Base-by-base conservation (phyloP, 2,888 invertebrate genomes). In the Thymelicus sylvestris region DNA sequence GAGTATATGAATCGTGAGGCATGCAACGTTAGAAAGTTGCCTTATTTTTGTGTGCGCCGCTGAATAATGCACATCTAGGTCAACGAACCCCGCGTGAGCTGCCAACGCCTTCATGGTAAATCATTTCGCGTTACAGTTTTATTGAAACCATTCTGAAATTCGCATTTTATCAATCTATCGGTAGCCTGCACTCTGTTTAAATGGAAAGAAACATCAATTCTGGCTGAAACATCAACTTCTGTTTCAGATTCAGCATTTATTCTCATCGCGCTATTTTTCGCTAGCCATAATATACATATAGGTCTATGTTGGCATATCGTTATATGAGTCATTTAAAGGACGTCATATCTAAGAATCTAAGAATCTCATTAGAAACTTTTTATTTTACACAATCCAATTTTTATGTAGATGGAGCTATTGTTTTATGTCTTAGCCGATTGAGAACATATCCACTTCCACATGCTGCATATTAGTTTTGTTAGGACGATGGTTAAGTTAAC, bases 21-120 rank as follows among this genome's bases (percentile, higher is more conserved):
- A 87, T 89, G 91, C 88, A 85, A 88, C 84, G 86, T 83, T 91
- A 91, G 92, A 92, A 92, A 92, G 92, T 88, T 77, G 77, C 81
- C 83, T 85, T 85, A 86, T 84, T 90, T 90, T 88, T 83, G 84
- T 87, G 83, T 83, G 84, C 82, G 85, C 76, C 80, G 78, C 78
- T 78, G 78, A 79, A 80, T 75, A 80, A 76, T 91, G 92, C 90
- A 89, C 92, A 92, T 89, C 86, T 86, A 79, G 92, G 92, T 91
- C 91, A 88, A 79, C 81, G 85, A 84, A 84, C 87, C 80, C 77
- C 67, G 75, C 77, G 65, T 77, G 52, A 61, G 44, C 48, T 61
- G 77, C 79, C 77, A 79, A 76, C 81, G 83, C 83, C 82, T 84
- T 85, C 81, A 84, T 84, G 83, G 80, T 83, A 80, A 80, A 85